phyloP scores from a whole-genome alignment of 2,888 invertebrate genomes.

The Candidula unifasciata region DNA sequence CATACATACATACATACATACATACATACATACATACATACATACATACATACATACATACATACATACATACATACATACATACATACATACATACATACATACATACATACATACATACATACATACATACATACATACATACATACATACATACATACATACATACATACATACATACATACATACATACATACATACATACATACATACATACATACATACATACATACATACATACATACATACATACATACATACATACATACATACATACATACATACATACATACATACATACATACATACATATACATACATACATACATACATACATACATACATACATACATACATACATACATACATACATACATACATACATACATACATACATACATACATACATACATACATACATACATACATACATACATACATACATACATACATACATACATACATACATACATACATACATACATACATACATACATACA shows the following conservation, averaged over 20 bases:
- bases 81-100: slow-evolving; percentile 15
- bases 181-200: not conserved
- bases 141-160: slow-evolving; percentile 3
- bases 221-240: not conserved
- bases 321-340: too few species aligned
- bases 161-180: not conserved
- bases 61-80: slow-evolving; percentile 15
- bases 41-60: not conserved
- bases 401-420: not conserved
- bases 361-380: too few species aligned
- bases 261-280: not conserved
- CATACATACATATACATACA: too few species aligned
- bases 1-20: not conserved
- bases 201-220: not conserved
- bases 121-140: slow-evolving; percentile 9
- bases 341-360: too few species aligned
- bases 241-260: not conserved
- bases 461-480: slow-evolving; percentile 7
- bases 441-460: not conserved
- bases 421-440: not conserved
- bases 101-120: slow-evolving; percentile 15
- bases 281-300: too few species aligned
- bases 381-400: too few species aligned
- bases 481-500: not conserved
- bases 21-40: not conserved